Evolutionary conservation across 2,888 invertebrate genomes (phyloP).

Genomic region (Isotomurus palustris): DNA sequence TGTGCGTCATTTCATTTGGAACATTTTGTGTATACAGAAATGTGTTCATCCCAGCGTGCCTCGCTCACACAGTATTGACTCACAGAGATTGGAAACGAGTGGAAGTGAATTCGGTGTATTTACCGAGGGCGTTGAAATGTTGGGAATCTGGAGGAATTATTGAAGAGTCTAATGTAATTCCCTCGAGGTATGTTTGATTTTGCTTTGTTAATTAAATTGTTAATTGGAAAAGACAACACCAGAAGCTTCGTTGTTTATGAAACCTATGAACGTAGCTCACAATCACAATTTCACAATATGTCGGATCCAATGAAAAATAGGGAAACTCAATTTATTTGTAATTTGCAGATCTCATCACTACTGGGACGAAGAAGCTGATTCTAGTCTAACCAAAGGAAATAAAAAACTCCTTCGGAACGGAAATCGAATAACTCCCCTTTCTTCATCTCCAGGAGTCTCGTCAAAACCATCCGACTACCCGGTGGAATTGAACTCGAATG

Average conservation of each 20-base stretch:
- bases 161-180: conserved; percentile 40
- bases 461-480: background rate
- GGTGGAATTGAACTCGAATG: conserved; percentile 20
- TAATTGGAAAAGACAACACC: no score
- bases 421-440: conserved; percentile 12
- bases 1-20: background rate
- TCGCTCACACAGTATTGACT: conserved; percentile 83
- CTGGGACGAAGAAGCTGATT: conserved; percentile 31
- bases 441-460: conserved; percentile 6
- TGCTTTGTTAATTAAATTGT: background rate
- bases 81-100: conserved; percentile 82
- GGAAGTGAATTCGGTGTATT: conserved; percentile 74
- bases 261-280: no score
- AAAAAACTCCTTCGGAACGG: conserved; percentile 18
- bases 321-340: background rate
- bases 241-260: no score
- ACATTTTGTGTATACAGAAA: conserved; percentile 53
- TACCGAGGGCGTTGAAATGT: conserved; percentile 79
- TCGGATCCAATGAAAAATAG: background rate
- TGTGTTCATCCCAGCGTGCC: conserved; percentile 87
- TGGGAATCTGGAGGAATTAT: conserved; percentile 62
- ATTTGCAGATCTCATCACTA: conserved; percentile 19
- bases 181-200: conserved; percentile 30
- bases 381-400: conserved; percentile 31
- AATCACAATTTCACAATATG: background rate